Evolutionary conservation across 2,888 invertebrate genomes (phyloP), one percentile per base, ranked within the genome.

Genomic region (Eugnorisma glareosa): DNA sequence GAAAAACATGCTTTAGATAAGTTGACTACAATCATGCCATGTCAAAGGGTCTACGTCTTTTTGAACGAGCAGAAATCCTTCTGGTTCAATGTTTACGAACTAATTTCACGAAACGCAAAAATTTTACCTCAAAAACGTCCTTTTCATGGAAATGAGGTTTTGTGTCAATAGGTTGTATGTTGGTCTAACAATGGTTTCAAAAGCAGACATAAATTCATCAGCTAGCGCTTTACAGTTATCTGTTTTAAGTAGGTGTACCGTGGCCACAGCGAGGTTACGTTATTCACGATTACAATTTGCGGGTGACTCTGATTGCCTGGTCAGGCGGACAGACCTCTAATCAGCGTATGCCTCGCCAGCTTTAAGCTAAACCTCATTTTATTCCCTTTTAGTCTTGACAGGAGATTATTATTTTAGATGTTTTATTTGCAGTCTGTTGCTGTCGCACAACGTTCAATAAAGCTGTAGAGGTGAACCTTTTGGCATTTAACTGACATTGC

Each of bases 401-500:
- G 68, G 57, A 71, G 69, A 67, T 77, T 67, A 82, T 75, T 75
- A 77, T 74, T 78, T 80, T 74, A 48, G 45, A 45, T 28, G 24
- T 31, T 66, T 75, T 76, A 77, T 72, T 77, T 71, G n/a, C 37
- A 70, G 67, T 57, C 24, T 54, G 15, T 57, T 66, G 61, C 66
- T 77, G n/a, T 18, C 54, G 43, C 57, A 63, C 24, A 71, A 61
- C 48, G 40, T 51, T 74, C 18, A 70, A 74, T 59, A 69, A 73
- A 64, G 45, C 64, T 57, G 63, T 64, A 67, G 66, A 81, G 73
- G 76, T 79, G 79, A 80, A 85, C 82, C 79, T 86, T 81, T 86
- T 86, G 85, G 75, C 83, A 89, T 89, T 89, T 85, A 68, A 48
- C 68, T 88, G 87, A 85, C 87, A 85, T 88, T 88, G 87, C 77